These are phyloP conservation scores for Dinothrombium tinctorium DNA, from an alignment of 1,140 invertebrate genomes.

Conservation along the genomic window DNA sequence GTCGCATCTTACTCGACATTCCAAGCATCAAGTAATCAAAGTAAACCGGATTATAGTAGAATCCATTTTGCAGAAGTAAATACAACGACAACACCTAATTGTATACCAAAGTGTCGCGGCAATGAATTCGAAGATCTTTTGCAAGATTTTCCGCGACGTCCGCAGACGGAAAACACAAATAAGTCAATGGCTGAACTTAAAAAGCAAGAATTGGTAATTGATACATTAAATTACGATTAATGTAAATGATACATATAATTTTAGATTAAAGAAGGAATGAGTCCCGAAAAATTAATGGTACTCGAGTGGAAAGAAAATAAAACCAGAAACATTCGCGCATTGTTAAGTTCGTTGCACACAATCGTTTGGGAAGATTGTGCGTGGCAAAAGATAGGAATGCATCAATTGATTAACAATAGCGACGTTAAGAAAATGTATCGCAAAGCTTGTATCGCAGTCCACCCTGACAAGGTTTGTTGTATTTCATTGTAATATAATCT, in stretches of 20 bases:
- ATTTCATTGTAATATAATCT: constrained; percentile 6
- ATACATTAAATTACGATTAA: too few relatives aligned
- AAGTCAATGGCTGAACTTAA: constrained; percentile 78
- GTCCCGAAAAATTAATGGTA: constrained; percentile 24
- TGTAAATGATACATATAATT: too few relatives aligned
- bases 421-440: constrained; percentile 92
- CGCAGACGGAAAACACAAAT: constrained; percentile 50
- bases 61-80: constrained; percentile 32
- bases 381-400: constrained; percentile 82
- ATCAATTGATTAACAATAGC: constrained; percentile 58
- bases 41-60: constrained; percentile 31
- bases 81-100: background rate
- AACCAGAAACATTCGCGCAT: constrained; percentile 77
- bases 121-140: constrained; percentile 75
- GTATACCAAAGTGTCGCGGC: constrained; percentile 19
- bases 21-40: background rate
- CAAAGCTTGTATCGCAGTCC: constrained; percentile 81
- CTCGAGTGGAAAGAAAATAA: constrained; percentile 77
- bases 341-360: constrained; percentile 76
- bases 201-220: constrained; percentile 63
- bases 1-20: constrained; percentile 5
- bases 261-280: constrained; percentile 8
- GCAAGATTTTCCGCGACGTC: constrained; percentile 26
- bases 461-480: constrained; percentile 76
- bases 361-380: constrained; percentile 80